phyloP scores from a whole-genome alignment of 2,797 vertebrate genomes.

The Girardinus metallicus region DNA sequence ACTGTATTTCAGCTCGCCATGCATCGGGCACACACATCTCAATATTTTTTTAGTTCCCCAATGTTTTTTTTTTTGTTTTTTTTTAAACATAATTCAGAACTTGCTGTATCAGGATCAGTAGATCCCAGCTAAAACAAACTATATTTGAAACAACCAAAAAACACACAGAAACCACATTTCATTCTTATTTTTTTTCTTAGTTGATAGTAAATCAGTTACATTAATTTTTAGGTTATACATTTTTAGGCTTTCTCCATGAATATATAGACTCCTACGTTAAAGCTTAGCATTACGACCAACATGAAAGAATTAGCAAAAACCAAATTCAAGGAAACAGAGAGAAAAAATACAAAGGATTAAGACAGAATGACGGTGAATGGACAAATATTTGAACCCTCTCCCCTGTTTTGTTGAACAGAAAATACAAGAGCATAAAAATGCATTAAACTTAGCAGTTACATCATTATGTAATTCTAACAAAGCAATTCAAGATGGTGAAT shows the following conservation, averaged over 20 bases:
- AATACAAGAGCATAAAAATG: slow-evolving; percentile 63
- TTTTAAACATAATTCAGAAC: slow-evolving; percentile 47
- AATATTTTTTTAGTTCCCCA: slow-evolving; percentile 23
- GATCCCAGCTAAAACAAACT: slow-evolving; percentile 80
- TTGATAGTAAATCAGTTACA: slow-evolving; percentile 83
- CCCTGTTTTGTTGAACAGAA: slow-evolving; percentile 57
- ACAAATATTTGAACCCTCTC: slow-evolving; percentile 63
- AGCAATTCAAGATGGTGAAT: slow-evolving; percentile 76
- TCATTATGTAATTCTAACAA: slow-evolving; percentile 69
- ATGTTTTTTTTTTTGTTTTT: slow-evolving; percentile 37
- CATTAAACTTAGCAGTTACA: slow-evolving; percentile 70
- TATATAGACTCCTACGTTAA: slow-evolving; percentile 89
- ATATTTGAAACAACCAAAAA: slow-evolving; percentile 65
- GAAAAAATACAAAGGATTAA: slow-evolving; percentile 58
- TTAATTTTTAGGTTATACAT: slow-evolving; percentile 85
- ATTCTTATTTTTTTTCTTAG: slow-evolving; percentile 76
- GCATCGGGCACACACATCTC: slow-evolving; percentile 49
- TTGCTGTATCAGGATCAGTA: slow-evolving; percentile 61
- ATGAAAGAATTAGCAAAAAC: slow-evolving; percentile 74
- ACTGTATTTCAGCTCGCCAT: slow-evolving; percentile 51
- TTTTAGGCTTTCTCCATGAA: slow-evolving; percentile 87
- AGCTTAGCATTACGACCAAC: slow-evolving; percentile 86
- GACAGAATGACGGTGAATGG: slow-evolving; percentile 76
- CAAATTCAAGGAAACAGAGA: slow-evolving; percentile 51
- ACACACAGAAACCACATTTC: slow-evolving; percentile 85